Evolutionary conservation across 1,140 invertebrate species (phyloP).

Genomic region (Neomicropteryx cornuta): DNA sequence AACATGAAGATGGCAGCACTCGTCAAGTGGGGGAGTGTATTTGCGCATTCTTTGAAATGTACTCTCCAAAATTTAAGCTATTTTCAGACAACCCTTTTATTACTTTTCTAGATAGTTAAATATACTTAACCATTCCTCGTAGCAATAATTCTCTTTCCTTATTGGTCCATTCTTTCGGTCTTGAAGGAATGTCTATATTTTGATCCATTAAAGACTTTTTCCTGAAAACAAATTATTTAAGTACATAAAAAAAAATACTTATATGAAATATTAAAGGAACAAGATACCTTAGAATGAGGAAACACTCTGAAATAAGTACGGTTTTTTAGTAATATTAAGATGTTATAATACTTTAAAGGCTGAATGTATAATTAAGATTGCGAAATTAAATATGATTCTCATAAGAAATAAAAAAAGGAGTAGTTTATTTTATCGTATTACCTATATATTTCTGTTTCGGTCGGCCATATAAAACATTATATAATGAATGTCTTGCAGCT

Average conservation of each 20-base stretch:
- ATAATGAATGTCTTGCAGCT: too few species aligned
- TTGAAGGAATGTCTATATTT: background rate
- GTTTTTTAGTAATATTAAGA: too few species aligned
- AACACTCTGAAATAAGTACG: conserved; percentile 21
- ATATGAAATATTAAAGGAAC: conserved; percentile 16
- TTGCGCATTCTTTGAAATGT: background rate
- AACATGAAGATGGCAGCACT: background rate
- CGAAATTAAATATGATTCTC: too few species aligned
- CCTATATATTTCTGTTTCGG: too few species aligned
- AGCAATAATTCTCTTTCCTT: conserved; percentile 45
- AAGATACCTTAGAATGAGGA: background rate
- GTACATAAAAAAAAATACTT: conserved; percentile 15
- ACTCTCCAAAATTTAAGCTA: conserved; percentile 6
- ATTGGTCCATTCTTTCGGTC: conserved; percentile 31
- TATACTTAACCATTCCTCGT: conserved; percentile 43
- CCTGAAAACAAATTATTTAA: background rate
- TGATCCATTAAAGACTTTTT: background rate
- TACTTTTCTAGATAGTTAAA: conserved; percentile 4
- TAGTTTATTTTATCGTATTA: too few species aligned
- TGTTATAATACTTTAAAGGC: too few species aligned
- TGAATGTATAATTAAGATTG: too few species aligned
- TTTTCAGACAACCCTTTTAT: background rate
- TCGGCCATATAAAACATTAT: too few species aligned
- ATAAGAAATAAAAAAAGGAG: too few species aligned
- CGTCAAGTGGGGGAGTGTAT: too few species aligned